These are phyloP conservation scores for Stegana nigrithorax DNA, from an alignment of 2,888 invertebrate genomes.

Conservation along the genomic window DNA sequence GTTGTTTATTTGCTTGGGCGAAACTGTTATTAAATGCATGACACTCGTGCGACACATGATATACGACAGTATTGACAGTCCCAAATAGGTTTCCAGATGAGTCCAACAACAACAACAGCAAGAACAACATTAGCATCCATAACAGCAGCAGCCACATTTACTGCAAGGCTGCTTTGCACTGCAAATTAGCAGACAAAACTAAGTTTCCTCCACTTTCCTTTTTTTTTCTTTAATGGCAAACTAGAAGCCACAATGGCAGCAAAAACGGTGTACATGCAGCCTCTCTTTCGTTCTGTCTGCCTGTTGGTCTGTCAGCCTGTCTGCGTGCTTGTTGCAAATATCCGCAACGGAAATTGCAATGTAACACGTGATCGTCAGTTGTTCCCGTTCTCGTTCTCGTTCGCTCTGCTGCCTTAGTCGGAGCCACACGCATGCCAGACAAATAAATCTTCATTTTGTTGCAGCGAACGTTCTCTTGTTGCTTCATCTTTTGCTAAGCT, in stretches of 20 bases:
- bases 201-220: neutral
- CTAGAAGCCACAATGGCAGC: neutral
- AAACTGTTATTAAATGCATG: slow-evolving; percentile 15
- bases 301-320: neutral
- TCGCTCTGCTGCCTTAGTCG: neutral
- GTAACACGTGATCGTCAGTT: slow-evolving; percentile 50
- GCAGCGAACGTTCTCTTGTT: slow-evolving; percentile 16
- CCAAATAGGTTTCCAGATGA: too few species aligned
- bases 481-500: slow-evolving; percentile 24
- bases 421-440: slow-evolving; percentile 42
- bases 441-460: slow-evolving; percentile 55
- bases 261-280: neutral
- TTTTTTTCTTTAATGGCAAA: too few species aligned
- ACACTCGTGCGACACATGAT: slow-evolving; percentile 5
- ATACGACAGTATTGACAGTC: too few species aligned
- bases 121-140: too few species aligned
- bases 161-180: too few species aligned
- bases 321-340: slow-evolving; percentile 38
- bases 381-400: neutral
- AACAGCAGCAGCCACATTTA: too few species aligned
- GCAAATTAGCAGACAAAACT: too few species aligned
- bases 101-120: too few species aligned
- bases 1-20: slow-evolving; percentile 16
- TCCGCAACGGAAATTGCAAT: slow-evolving; percentile 56
- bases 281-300: neutral